Base-by-base conservation (phyloP, 2,888 invertebrate species). In the Tolmerus cingulatus region DNA sequence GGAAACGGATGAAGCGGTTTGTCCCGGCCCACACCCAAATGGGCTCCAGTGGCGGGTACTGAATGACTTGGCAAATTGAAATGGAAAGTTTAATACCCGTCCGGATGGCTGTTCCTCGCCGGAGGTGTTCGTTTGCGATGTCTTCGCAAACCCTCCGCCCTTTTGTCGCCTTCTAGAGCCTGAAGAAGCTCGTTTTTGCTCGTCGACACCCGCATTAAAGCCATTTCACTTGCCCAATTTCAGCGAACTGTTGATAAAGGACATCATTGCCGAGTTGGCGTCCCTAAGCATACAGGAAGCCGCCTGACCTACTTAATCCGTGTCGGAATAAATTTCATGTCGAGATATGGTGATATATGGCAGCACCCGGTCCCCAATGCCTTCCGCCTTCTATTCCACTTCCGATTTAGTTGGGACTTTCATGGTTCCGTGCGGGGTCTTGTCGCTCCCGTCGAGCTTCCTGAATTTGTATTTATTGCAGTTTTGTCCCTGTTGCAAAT, bases 401-500 rank as follows among this genome's bases (percentile, higher is more conserved):
- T 79, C 51, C 79, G 51, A 19, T 78, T 40, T n/a, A 37, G 78
- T 43, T 78, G 37, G 78, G 27, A 37, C 78, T 78, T 78, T 51
- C 23, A 79, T 51, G n/a, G 51, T 79, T 79, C n/a, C 51, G 79
- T 79, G 51, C 51, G 30, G 30, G 30, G 7, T 55, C 51, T 19
- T 79, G 46, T 79, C 51, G 30, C 27, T 79, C 30, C 46, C 51
- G 12, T 79, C 30, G 51, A 34, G 51, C 51, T 79, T 51, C 79
- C 79, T 79, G 79, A 51, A 51, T 79, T 79, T 51, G 79, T 79
- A 79, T 79, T 79, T 79, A 79, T 79, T 79, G 79, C 79, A 79
- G 27, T 79, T 79, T 79, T 79, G 79, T 79, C 14, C 30, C 19
- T 46, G 55, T 30, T 79, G 79, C 43, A 79, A 51, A 51, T 79